These are phyloP conservation scores for Hymenopus coronatus DNA, from an alignment of 2,888 invertebrate species.

Conservation along the genomic window DNA sequence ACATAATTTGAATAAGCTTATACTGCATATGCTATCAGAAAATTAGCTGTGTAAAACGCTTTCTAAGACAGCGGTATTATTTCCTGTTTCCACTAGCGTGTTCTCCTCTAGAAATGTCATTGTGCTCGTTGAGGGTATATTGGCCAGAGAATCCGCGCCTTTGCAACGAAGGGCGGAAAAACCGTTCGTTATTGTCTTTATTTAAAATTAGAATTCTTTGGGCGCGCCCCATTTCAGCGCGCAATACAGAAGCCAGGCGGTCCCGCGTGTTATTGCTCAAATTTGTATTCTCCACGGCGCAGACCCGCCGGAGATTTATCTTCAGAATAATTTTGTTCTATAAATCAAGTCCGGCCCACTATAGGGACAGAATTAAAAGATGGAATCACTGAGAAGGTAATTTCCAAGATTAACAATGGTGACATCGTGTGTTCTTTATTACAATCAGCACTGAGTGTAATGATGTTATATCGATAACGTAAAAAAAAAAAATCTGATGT, in stretches of 20 bases:
- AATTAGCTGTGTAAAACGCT: too few relatives aligned
- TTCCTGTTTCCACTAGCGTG: background rate
- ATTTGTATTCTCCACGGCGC: background rate
- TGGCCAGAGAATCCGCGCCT: background rate
- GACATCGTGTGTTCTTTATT: background rate
- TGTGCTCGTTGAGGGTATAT: background rate
- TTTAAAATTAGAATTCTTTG: constrained; percentile 1
- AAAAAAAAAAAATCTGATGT: too few relatives aligned
- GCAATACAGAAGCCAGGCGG: background rate
- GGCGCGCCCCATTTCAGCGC: background rate
- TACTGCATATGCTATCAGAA: too few relatives aligned
- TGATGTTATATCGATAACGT: background rate
- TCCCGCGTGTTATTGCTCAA: background rate
- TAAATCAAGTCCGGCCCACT: background rate
- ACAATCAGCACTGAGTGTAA: background rate
- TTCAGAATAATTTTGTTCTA: constrained; percentile 2
- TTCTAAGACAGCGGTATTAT: too few relatives aligned
- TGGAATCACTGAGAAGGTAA: background rate
- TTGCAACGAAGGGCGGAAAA: background rate
- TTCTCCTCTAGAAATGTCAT: background rate
- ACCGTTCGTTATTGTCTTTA: background rate
- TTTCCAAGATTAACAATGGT: background rate
- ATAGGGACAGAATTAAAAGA: background rate
- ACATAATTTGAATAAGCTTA: too few relatives aligned
- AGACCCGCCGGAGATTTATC: background rate